A percentile compares a stretch with the other conserved stretches of the same genome.
Conservation (phyloP, 2,113 vertebrate species). For the Pelvicachromis taeniatus region DNA sequence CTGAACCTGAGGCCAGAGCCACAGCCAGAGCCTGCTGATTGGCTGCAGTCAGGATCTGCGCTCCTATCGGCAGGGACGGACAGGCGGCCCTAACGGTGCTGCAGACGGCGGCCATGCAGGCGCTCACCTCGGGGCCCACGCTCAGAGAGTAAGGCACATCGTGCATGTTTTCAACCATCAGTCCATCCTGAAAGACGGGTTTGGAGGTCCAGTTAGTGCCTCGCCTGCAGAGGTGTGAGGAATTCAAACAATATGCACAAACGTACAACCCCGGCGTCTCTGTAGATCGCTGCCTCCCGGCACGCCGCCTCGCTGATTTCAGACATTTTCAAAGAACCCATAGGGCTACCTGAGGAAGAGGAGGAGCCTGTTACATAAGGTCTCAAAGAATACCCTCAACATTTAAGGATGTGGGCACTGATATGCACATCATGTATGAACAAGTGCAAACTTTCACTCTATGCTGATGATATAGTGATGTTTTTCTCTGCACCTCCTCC, state of each 20-base stretch:
- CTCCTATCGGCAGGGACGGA: conserved; percentile 71
- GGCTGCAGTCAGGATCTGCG: conserved; percentile 80
- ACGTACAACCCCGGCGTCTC: conserved; percentile 77
- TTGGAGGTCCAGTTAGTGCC: neutral
- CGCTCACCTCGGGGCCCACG: conserved; percentile 78
- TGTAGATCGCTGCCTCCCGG: conserved; percentile 78
- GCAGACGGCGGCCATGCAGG: conserved; percentile 75
- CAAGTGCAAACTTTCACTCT: neutral
- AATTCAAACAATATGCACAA: neutral
- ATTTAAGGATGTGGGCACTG: neutral
- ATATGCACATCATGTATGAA: neutral
- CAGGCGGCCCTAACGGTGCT: conserved; percentile 66
- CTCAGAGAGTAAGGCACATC: conserved; percentile 77
- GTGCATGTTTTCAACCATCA: conserved; percentile 89
- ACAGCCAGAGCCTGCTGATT: conserved; percentile 78
- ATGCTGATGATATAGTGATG: neutral
- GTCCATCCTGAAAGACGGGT: conserved; percentile 71
- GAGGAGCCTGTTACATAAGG: neutral
- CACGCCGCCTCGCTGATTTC: conserved; percentile 78
- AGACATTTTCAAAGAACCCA: conserved; percentile 65
- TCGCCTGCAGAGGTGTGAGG: neutral
- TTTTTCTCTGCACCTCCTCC: neutral
- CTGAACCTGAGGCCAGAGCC: conserved; percentile 81
- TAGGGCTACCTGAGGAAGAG: conserved; percentile 73
- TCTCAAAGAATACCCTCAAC: neutral